A percentile compares a stretch with the other conserved stretches of the same genome.
Evolutionary conservation across 53 echinoderm and acorn worm species (phyloP).

Genomic region (Hippasteria phrygiana): DNA sequence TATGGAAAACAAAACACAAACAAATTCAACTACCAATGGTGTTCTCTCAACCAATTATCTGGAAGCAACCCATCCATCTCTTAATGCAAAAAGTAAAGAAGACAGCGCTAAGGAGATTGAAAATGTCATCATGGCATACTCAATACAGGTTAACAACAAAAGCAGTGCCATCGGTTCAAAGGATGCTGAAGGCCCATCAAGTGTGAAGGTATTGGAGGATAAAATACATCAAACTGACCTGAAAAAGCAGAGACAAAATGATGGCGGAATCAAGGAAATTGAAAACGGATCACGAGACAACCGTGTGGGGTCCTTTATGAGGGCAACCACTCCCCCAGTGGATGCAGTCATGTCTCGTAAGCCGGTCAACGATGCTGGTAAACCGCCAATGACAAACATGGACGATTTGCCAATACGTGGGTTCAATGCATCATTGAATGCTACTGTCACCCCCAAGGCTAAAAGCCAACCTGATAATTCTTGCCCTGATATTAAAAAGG

Average conservation of each 20-base stretch:
- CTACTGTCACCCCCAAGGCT: neutral
- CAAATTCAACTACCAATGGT: neutral
- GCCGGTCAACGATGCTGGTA: neutral
- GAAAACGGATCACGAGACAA: constrained; percentile 41
- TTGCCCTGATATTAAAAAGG: neutral
- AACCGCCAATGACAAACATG: constrained; percentile 40
- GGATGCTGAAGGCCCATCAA: neutral
- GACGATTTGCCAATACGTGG: constrained; percentile 51
- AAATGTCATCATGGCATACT: constrained; percentile 32
- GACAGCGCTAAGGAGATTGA: neutral
- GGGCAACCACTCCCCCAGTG: constrained; percentile 42
- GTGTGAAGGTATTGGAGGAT: constrained; percentile 22
- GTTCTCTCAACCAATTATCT: neutral
- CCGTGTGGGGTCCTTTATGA: constrained; percentile 60
- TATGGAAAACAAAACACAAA: neutral
- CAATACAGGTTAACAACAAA: neutral
- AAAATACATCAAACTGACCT: neutral
- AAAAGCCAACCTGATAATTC: neutral
- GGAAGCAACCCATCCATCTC: neutral
- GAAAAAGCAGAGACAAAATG: neutral
- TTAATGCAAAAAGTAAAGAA: neutral
- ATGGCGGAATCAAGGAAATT: constrained; percentile 7
- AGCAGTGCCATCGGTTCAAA: neutral
- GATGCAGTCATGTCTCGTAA: neutral
- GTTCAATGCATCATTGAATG: neutral